Base-by-base conservation (phyloP, 1,140 invertebrate genomes). In the Drosophila ananassae region DNA sequence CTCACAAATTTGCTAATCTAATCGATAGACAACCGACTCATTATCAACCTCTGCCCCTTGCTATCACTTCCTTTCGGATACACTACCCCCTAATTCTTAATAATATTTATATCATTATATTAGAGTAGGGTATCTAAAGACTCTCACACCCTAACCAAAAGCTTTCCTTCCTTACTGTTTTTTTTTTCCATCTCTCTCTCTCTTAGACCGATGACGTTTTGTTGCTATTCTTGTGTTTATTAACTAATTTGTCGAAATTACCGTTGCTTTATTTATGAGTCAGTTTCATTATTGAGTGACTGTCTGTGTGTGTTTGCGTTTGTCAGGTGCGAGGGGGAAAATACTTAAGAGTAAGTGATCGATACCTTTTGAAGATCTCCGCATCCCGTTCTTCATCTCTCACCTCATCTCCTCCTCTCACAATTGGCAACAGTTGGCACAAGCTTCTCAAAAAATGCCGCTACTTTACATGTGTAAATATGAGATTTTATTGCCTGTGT, bases 171-270 rank as follows among this genome's bases (percentile, higher is more conserved):
- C 39, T n/a, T 13, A 13, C 12, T 12, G 12, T 41, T 44, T 44
- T 13, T 44, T 9, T 8, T 58, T 13, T 24, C 25, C 37, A 6
- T 3, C 21, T 61, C 12, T n/a, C 30, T 47, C 46, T 25, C 54
- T 63, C 32, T 73, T 44, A 52, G 44, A 48, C 48, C 46, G 52
- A 25, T 71, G 52, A 84, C 67, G 77, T 30, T 85, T 79, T 53
- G 32, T 59, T 53, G 67, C 73, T 80, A 73, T 76, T 73, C 39
- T 67, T 64, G 62, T 66, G 17, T 85, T 75, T 87, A 75, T 78
- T 81, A 81, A 75, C 63, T 64, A 85, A 85, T 63, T 79, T 78
- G 82, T 75, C 60, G 51, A 75, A 87, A 85, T 75, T 47, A 53
- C 48, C 54, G 53, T 37, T 64, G 61, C 17, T 55, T 58, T 30